Evolutionary conservation across 2,797 vertebrate species (phyloP), one percentile per base, ranked within the genome.

Genomic region (Podargus strigoides): DNA sequence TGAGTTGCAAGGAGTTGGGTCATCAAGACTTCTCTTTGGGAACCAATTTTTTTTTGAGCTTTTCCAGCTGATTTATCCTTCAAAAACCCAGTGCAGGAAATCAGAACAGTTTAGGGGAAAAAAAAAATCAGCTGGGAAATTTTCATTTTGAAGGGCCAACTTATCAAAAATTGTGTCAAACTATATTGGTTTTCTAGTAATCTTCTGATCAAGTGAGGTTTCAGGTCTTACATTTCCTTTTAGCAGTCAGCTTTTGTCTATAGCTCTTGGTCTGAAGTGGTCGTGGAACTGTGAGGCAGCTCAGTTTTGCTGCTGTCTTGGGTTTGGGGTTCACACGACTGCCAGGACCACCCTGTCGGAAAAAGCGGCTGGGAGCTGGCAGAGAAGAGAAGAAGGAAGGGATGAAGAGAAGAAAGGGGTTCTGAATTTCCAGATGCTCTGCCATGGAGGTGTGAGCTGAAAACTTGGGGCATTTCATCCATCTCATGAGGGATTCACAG

Each of bases 231-330:
- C 22, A 60, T 59, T 12, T 18, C 7, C 22, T 10, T 23, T 69
- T 30, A 23, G 19, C 14, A 81, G 12, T 14, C 23, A 56, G 22
- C 6, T 10, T 27, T 83, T 20, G 4, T 32, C 67, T 56, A 34
- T 10, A 34, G 10, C 30, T 78, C 5, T 13, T 15, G 34, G 34
- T 34, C 12, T 10, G 9, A 2, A 2, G 27, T 0, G 0, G 12
- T 18, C 6, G 14, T 0, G 5, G 44, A 63, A 10, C 10, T 26
- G 5, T 49, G 32, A 56, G 10, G 5, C 21, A 78, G 10, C 10
- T 9, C 12, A 1, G 9, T 79, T 73, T 10, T 69, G 5, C 20
- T 82, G 20, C 22, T 27, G 10, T 20, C n/a, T 75, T 44, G 9
- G 2, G 7, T 73, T 55, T 73, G 62, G 27, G 9, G 24, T 58